Evolutionary conservation across 2,888 invertebrate genomes (phyloP).

Genomic region (Lochmaea capreae): DNA sequence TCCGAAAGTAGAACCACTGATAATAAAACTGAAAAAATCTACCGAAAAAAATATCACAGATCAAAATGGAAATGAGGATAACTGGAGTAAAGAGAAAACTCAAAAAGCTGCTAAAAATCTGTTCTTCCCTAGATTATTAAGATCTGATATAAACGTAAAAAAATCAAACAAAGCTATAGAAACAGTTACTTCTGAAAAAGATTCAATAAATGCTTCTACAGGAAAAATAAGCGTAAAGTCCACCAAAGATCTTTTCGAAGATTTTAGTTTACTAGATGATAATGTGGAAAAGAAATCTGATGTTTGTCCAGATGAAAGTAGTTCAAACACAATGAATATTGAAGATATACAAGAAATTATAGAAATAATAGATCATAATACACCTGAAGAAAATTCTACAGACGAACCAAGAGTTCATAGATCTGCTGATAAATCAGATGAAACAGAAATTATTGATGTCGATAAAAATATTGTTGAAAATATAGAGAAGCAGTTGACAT

Average conservation of each 20-base stretch:
- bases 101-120: slow-evolving; percentile 24
- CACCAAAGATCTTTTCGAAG: slow-evolving; percentile 17
- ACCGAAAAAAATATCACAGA: neutral
- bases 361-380: slow-evolving; percentile 2
- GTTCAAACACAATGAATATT: slow-evolving; percentile 8
- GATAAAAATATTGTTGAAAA: neutral
- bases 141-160: slow-evolving; percentile 24
- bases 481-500: neutral
- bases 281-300: too few species aligned
- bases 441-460: neutral
- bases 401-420: slow-evolving; percentile 3
- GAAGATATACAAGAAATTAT: slow-evolving; percentile 4
- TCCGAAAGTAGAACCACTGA: slow-evolving; percentile 40
- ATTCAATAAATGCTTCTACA: neutral
- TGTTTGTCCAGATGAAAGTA: slow-evolving; percentile 6
- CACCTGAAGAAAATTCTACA: neutral
- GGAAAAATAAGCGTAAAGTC: slow-evolving; percentile 19
- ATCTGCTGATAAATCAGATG: neutral
- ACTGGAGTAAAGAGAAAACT: slow-evolving; percentile 15
- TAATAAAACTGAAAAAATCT: slow-evolving; percentile 32
- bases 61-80: slow-evolving; percentile 6
- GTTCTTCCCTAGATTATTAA: slow-evolving; percentile 19
- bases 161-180: slow-evolving; percentile 4
- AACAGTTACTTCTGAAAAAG: slow-evolving; percentile 5
- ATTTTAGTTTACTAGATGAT: too few species aligned